Base-by-base conservation (phyloP, 2,888 invertebrate species). In the Bugulina stolonifera region DNA sequence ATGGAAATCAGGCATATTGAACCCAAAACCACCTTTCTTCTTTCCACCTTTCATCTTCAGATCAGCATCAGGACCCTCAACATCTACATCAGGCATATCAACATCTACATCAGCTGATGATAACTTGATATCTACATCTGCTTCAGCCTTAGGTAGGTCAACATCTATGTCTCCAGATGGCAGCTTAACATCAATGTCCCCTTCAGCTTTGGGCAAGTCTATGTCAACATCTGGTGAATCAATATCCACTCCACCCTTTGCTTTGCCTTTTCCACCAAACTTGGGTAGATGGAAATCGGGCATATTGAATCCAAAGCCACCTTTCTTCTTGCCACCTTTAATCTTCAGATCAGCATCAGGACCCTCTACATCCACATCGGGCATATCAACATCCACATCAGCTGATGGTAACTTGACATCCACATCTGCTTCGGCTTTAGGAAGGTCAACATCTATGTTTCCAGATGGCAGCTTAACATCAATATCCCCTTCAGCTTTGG, bases 341-440 rank as follows among this genome's bases (percentile, higher is more conserved):
- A 32, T 58, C n/a, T 72, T 64, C 23, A 72, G 1, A 18, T 57
- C 35, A 35, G 34, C 72, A 32, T 72, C 72, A 64, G 72, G 72
- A 1, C 72, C 72, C 23, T 72, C 72, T 2, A 71, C 22, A 22
- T 32, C 32, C 1, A 71, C 52, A 25, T 71, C 54, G 23, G 54
- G n/a, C 22, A 35, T 32, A 71, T 71, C 29, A n/a, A 71, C 54
- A 1, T 54, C 71, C 18, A 35, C 54, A 54, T 35, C 71, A 22
- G 35, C 71, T 34, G 32, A 23, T 35, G 70, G 70, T 23, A 27
- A 25, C 34, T 70, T 70, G 22, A 69, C 29, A 29, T 32, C 69
- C 18, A 43, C 70, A 43, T n/a, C n/a, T n/a, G n/a, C n/a, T n/a
- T n/a, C 25, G 5, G 57, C n/a, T 5, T 25, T 57, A 14, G 52